phyloP scores from a whole-genome alignment of 2,113 vertebrate genomes.

The Vimba vimba region DNA sequence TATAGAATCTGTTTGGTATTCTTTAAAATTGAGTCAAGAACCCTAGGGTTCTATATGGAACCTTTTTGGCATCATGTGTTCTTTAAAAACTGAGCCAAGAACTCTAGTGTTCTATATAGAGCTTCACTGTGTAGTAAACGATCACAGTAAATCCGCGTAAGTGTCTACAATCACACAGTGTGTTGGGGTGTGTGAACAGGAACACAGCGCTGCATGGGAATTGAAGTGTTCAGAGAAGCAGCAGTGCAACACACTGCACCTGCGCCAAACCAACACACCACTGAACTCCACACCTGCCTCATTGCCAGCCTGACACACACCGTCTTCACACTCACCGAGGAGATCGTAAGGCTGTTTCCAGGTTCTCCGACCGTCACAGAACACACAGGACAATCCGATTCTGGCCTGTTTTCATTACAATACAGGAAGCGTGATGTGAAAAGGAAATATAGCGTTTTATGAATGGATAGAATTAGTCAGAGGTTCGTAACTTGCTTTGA shows the following conservation, averaged over 20 bases:
- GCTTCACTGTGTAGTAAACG: too few relatives aligned
- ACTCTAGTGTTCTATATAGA: too few relatives aligned
- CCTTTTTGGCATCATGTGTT: too few relatives aligned
- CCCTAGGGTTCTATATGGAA: too few relatives aligned
- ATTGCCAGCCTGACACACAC: constrained; percentile 20
- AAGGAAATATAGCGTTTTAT: not conserved
- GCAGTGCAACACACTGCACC: constrained; percentile 43
- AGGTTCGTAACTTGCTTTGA: not conserved
- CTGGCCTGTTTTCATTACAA: not conserved
- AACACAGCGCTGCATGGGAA: not conserved
- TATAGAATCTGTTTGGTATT: too few relatives aligned
- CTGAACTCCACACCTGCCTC: constrained; percentile 44
- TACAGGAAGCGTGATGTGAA: too few relatives aligned
- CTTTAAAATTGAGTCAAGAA: too few relatives aligned
- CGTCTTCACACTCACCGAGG: not conserved
- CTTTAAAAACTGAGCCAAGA: too few relatives aligned
- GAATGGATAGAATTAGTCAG: not conserved
- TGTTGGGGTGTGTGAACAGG: not conserved
- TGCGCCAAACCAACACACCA: constrained; percentile 31
- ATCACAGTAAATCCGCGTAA: not conserved
- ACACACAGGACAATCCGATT: not conserved
- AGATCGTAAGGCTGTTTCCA: not conserved
- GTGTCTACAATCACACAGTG: not conserved
- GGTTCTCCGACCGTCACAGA: not conserved
- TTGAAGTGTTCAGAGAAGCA: constrained; percentile 37